Conservation (phyloP, 2,888 invertebrate genomes). For the Syritta pipiens region DNA sequence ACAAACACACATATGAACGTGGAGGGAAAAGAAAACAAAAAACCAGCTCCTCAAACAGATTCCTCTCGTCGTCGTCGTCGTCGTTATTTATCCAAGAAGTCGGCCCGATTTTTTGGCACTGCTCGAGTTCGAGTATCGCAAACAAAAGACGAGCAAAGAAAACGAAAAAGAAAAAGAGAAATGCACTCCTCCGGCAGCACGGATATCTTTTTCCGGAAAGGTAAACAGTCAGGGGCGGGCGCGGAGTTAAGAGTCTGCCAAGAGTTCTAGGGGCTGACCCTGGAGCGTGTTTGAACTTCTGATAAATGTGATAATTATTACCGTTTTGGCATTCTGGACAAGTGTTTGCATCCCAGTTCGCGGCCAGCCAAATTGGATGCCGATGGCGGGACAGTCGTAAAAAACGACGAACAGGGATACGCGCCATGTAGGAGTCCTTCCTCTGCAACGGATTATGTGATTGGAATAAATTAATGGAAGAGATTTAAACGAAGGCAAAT, state of each 20-base stretch:
- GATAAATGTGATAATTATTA: conserved; percentile 69
- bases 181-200: conserved; percentile 21
- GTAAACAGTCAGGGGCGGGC: conserved; percentile 48
- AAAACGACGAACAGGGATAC: conserved; percentile 8
- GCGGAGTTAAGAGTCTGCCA: conserved; percentile 17
- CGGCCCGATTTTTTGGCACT: conserved; percentile 48
- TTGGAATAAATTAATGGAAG: conserved; percentile 62
- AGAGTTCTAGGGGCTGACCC: conserved; percentile 18
- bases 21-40: background rate
- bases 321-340: conserved; percentile 67
- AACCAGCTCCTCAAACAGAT: conserved; percentile 42
- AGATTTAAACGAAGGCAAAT: conserved; percentile 58
- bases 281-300: conserved; percentile 54
- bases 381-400: conserved; percentile 39
- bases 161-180: conserved; percentile 5
- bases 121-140: conserved; percentile 25
- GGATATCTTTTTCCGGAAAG: conserved; percentile 60
- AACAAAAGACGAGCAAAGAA: conserved; percentile 16
- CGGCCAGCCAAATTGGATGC: conserved; percentile 53
- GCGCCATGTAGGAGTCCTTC: background rate
- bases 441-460: conserved; percentile 52
- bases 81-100: conserved; percentile 30
- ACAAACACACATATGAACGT: conserved; percentile 11
- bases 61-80: too few relatives aligned
- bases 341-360: conserved; percentile 62